phyloP scores from a whole-genome alignment of 2,888 invertebrate species.

The Holacanthella duospinosa region DNA sequence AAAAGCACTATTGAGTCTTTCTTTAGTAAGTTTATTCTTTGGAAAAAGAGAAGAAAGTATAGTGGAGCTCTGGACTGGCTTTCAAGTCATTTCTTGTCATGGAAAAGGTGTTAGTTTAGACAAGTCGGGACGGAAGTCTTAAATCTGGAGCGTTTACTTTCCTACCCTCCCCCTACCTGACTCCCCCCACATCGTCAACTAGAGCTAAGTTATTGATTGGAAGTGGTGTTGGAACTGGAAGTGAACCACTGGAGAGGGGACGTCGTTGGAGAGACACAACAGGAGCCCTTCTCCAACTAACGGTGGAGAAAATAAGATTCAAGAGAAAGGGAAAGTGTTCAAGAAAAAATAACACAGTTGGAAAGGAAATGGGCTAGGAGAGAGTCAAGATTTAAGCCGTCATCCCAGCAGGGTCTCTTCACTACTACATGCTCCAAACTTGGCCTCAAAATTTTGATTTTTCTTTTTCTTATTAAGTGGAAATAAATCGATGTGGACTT shows the following conservation, averaged over 20 bases:
- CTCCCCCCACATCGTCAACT: neutral
- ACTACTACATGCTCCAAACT: too few relatives aligned
- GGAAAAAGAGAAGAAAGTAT: conserved; percentile 6
- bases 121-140: conserved; percentile 15
- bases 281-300: too few relatives aligned
- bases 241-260: neutral
- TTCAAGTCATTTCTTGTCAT: conserved; percentile 9
- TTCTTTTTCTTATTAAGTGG: too few relatives aligned
- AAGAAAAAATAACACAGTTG: too few relatives aligned
- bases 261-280: too few relatives aligned
- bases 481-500: too few relatives aligned
- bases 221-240: neutral
- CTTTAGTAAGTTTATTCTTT: neutral
- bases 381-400: too few relatives aligned
- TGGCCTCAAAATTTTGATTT: too few relatives aligned
- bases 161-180: neutral
- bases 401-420: too few relatives aligned
- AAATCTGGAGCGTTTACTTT: conserved; percentile 10
- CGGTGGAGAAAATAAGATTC: too few relatives aligned
- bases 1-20: neutral
- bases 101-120: conserved; percentile 18
- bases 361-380: too few relatives aligned
- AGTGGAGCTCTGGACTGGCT: conserved; percentile 8
- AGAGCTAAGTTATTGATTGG: conserved; percentile 14
- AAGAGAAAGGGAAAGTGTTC: too few relatives aligned